These are phyloP conservation scores for Brachionichthys hirsutus DNA, from an alignment of 2,113 vertebrate species.

Conservation along the genomic window DNA sequence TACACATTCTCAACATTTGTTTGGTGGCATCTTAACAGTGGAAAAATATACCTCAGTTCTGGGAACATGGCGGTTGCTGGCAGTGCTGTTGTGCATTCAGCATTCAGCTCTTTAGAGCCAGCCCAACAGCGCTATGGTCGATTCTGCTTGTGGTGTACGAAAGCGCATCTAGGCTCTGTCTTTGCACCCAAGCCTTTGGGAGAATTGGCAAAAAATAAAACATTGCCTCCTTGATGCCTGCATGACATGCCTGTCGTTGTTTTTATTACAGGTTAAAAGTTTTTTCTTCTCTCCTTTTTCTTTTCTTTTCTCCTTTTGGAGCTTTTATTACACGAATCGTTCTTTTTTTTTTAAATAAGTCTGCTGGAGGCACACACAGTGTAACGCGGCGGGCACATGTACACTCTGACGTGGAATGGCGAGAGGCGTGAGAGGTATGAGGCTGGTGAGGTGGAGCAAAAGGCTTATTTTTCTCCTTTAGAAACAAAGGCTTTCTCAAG, in stretches of 20 bases:
- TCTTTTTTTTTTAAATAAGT: slow-evolving; percentile 50
- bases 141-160: slow-evolving; percentile 56
- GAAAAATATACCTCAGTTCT: slow-evolving; percentile 65
- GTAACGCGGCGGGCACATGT: slow-evolving; percentile 42
- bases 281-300: slow-evolving; percentile 37
- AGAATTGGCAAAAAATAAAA: slow-evolving; percentile 67
- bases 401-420: slow-evolving; percentile 42
- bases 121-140: slow-evolving; percentile 36
- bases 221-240: slow-evolving; percentile 60
- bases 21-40: slow-evolving; percentile 53
- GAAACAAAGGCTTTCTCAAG: slow-evolving; percentile 29
- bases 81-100: slow-evolving; percentile 50
- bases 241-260: slow-evolving; percentile 76
- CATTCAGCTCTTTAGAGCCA: slow-evolving; percentile 50
- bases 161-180: slow-evolving; percentile 60
- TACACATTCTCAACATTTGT: slow-evolving; percentile 46
- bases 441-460: slow-evolving; percentile 20
- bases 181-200: slow-evolving; percentile 60
- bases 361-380: slow-evolving; percentile 48
- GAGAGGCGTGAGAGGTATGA: slow-evolving; percentile 26
- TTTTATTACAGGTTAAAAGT: slow-evolving; percentile 75
- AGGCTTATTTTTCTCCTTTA: slow-evolving; percentile 23
- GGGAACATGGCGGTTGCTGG: slow-evolving; percentile 54
- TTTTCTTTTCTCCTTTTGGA: slow-evolving; percentile 22
- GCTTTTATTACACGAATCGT: slow-evolving; percentile 66